Evolutionary conservation across 2,797 vertebrate genomes (phyloP), one percentile per base, ranked within the genome.

Genomic region (Galaxias olidus): DNA sequence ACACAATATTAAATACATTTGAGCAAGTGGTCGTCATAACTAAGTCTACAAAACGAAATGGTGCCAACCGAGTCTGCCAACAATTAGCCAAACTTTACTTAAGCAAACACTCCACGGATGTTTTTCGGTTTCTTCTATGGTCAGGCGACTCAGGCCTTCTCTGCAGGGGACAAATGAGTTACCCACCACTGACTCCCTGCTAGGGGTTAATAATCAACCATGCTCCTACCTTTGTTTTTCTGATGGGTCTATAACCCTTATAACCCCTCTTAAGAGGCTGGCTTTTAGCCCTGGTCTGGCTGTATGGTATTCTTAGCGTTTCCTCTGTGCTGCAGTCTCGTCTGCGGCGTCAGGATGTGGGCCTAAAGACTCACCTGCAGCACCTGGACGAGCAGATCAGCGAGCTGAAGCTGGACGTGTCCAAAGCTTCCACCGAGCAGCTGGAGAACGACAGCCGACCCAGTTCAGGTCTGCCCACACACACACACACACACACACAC

Each of bases 361-460:
- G 96, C 71, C 85, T 97, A 80, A 96, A 95, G 88, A 92, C 88
- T 46, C 96, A 96, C 81, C 81, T 98, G 86, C 95, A 96, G 78
- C 94, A 95, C 77, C 90, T 98, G 76, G 96, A 95, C 80, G 94
- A 93, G 72, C 93, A 94, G 81, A 96, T 99, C 73, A 96, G 90
- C 9, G 94, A 95, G 75, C 91, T 98, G 58, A 97, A 95, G 75
- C 82, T 98, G 76, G 95, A 94, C 0, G 92, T 93, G 61, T 89
- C 76, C 80, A 94, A 95, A 52, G 88, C 90, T 1, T 92, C 95
- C 59, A 85, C 84, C 0, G 95, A 96, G 65, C 93, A 93, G 69
- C 84, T 91, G 55, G 97, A 99, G 72, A 94, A 91, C 0, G 97
- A 99, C 92, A 99, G 97, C 85, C 90, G 97, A 45, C 96, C 97